These are phyloP conservation scores for Silurus meridionalis DNA, from an alignment of 2,113 vertebrate species.

Conservation along the genomic window DNA sequence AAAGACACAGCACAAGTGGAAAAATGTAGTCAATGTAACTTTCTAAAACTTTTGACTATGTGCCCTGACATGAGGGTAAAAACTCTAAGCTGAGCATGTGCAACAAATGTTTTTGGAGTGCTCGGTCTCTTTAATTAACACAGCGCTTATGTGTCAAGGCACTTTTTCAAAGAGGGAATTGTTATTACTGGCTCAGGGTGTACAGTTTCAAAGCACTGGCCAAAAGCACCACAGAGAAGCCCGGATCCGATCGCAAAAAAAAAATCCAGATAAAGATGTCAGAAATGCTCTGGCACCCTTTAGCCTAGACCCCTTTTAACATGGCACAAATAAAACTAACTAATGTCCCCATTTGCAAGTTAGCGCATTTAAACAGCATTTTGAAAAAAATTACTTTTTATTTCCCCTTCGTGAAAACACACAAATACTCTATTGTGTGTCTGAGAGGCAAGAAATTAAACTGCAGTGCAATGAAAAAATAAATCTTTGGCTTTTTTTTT, in stretches of 20 bases:
- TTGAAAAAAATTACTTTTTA: not conserved
- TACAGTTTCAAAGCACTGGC: constrained; percentile 46
- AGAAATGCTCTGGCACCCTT: constrained; percentile 44
- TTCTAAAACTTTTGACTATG: not conserved
- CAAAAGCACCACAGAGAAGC: constrained; percentile 39
- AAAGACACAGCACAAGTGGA: not conserved
- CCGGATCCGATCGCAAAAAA: constrained; percentile 25
- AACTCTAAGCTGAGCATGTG: not conserved
- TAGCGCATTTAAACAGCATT: constrained; percentile 21
- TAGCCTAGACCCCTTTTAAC: constrained; percentile 26
- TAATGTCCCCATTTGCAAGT: constrained; percentile 28
- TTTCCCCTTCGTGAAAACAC: not conserved
- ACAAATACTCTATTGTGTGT: constrained; percentile 19
- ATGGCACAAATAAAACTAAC: constrained; percentile 42
- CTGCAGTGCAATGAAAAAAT: not conserved
- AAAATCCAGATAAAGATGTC: constrained; percentile 43
- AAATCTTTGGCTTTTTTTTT: not conserved
- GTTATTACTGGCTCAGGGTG: constrained; percentile 51
- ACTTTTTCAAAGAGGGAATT: constrained; percentile 50
- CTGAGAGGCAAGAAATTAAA: not conserved
- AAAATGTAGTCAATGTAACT: not conserved
- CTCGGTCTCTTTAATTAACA: constrained; percentile 46
- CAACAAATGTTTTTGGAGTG: constrained; percentile 1
- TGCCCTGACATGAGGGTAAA: not conserved
- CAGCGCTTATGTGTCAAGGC: constrained; percentile 43